These are phyloP conservation scores for Brevipalpus yothersi DNA, from an alignment of 1,140 invertebrate genomes.

Conservation along the genomic window DNA sequence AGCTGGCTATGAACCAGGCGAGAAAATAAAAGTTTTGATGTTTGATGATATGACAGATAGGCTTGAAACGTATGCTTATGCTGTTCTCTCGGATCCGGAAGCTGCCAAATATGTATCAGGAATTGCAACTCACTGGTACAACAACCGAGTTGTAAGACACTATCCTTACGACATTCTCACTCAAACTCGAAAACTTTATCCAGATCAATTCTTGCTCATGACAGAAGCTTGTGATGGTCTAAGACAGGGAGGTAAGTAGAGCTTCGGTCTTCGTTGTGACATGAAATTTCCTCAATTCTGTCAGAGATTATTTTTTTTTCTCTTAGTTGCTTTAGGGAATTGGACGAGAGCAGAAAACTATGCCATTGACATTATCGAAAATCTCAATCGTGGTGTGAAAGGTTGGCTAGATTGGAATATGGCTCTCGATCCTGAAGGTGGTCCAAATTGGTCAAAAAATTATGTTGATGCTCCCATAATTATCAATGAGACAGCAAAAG, in stretches of 20 bases:
- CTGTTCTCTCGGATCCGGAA: conserved; percentile 4
- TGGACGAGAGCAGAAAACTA: conserved; percentile 6
- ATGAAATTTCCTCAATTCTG: not conserved
- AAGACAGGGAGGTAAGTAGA: not conserved
- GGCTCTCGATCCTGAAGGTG: conserved; percentile 22
- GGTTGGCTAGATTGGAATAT: conserved; percentile 29
- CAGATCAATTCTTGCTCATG: conserved; percentile 40
- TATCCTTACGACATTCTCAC: conserved; percentile 11
- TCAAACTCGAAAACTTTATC: conserved; percentile 23
- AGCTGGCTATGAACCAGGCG: conserved; percentile 17
- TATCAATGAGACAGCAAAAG: conserved; percentile 16
- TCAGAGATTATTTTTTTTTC: not conserved
- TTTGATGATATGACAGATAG: not conserved
- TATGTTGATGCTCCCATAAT: conserved; percentile 25
- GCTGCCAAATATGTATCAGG: conserved; percentile 5
- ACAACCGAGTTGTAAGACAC: not conserved
- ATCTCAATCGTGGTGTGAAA: conserved; percentile 19
- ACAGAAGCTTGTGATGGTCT: conserved; percentile 22
- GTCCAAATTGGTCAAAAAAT: conserved; percentile 25
- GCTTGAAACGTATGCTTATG: not conserved
- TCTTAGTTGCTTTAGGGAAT: conserved; percentile 2
- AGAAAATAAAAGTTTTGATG: conserved; percentile 9
- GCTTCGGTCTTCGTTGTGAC: not conserved
- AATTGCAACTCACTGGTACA: conserved; percentile 43
- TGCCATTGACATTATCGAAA: conserved; percentile 12